Conservation (phyloP, 1,140 invertebrate genomes). For the Apis dorsata region DNA sequence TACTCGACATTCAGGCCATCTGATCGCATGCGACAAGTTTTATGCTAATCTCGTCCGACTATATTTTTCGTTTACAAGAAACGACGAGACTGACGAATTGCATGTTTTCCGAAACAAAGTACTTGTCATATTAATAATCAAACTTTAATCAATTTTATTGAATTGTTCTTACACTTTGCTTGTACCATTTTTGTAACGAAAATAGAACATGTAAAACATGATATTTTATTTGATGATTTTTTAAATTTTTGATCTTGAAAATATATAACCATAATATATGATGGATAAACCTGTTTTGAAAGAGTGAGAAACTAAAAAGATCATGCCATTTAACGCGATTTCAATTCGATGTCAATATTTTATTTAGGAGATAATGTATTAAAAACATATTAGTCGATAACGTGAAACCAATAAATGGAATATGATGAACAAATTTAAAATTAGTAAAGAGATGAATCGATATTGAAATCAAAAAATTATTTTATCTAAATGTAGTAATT, state of each 20-base stretch:
- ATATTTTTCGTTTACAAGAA: constrained; percentile 49
- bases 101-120: constrained; percentile 7
- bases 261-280: not conserved
- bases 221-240: not conserved
- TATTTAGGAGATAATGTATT: not conserved
- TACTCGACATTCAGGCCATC: constrained; percentile 35
- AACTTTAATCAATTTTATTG: not conserved
- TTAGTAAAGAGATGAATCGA: too few relatives aligned
- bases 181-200: constrained; percentile 2
- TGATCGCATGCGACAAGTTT: constrained; percentile 42
- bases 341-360: not conserved
- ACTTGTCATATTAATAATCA: constrained; percentile 4
- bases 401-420: too few relatives aligned
- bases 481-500: too few relatives aligned
- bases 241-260: not conserved
- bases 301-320: not conserved
- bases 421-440: not conserved
- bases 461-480: too few relatives aligned
- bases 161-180: not conserved
- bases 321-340: not conserved
- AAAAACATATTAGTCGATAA: not conserved
- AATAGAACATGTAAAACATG: constrained; percentile 1
- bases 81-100: constrained; percentile 9
- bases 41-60: constrained; percentile 53
- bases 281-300: not conserved